Evolutionary conservation across 2,888 invertebrate genomes (phyloP), one percentile per base, ranked within the genome.

Genomic region (Pandemis cinnamomeana): DNA sequence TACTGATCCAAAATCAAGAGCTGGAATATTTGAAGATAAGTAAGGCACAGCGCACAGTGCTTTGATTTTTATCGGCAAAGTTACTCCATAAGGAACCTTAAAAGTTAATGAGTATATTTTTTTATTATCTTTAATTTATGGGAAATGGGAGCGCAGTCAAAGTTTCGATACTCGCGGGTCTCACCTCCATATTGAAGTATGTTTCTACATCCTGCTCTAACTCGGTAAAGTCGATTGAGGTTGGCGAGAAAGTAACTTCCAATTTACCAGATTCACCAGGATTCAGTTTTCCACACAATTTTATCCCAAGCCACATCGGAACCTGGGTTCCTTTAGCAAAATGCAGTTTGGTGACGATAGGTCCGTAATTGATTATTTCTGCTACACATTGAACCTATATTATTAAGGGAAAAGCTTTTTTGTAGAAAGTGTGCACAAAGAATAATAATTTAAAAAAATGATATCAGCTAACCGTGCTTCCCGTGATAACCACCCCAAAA

Each of bases 41-140:
- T 91, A 94, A 0, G 96, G 96, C 53, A 95, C 92, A 13, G 95
- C 95, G 63, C 95, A 95, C 11, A 93, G 85, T 6, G 95, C 96
- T 80, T 87, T 92, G 13, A 96, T 88, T 51, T 89, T 86, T 46
- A 96, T 85, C 0, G 96, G 95, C 73, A 96, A 94, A n/a, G 88
- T 94, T 27, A 95, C 91, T 20, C 96, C 96, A 80, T 95, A 94
- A 0, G 90, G 91, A 6, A 96, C 95, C 95, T 95, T 75, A 71
- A 76, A 71, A 72, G 72, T 71, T 46, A 61, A 27, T 48, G 7
- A 13, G 55, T 15, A 20, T 8, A 1, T 8, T 20, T 55, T 15
- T 61, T 20, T 8, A 62, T n/a, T 42, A 42, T n/a, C n/a, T 7
- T 41, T 36, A 36, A 36, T 36, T 36, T 36, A 36, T 36, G 27